These are phyloP conservation scores for Sinodicranocentrus sp. DNA, from an alignment of 2,888 invertebrate genomes.

Conservation along the genomic window DNA sequence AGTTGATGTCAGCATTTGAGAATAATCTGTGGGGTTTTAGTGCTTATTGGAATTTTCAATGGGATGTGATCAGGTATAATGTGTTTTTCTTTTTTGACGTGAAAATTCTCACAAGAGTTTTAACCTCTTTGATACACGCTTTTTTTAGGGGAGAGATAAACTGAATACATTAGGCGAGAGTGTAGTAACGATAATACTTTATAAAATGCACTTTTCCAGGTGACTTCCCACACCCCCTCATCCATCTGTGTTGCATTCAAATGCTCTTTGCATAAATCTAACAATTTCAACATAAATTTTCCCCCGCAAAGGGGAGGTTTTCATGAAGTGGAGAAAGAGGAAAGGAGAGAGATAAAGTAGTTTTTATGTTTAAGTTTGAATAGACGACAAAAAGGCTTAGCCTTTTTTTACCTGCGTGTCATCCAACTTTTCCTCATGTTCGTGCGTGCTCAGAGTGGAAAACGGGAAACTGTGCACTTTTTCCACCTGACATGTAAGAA, in stretches of 20 bases:
- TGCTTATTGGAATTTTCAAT: constrained; percentile 38
- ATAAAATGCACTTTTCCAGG: constrained; percentile 45
- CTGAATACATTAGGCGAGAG: no score
- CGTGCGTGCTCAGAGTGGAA: constrained; percentile 55
- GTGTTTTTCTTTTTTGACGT: no score
- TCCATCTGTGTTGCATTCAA: constrained; percentile 43
- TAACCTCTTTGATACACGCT: no score
- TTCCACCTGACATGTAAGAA: constrained; percentile 52
- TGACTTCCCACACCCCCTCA: constrained; percentile 40
- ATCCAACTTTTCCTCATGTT: constrained; percentile 51
- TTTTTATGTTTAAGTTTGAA: no score
- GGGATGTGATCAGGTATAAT: no score
- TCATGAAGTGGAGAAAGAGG: neutral
- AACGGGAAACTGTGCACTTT: constrained; percentile 6
- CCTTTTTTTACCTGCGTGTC: constrained; percentile 31
- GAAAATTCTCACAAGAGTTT: no score
- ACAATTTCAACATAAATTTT: constrained; percentile 33
- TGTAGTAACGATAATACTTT: no score
- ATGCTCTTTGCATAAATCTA: constrained; percentile 45
- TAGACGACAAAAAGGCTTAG: constrained; percentile 15
- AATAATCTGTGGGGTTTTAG: constrained; percentile 5
- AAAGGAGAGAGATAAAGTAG: constrained; percentile 12
- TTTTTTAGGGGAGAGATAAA: neutral
- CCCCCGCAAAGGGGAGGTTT: no score
- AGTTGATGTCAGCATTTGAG: neutral